Evolutionary conservation across 2,797 vertebrate genomes (phyloP), one percentile per base, ranked within the genome.

Genomic region (Acanthornis magna): DNA sequence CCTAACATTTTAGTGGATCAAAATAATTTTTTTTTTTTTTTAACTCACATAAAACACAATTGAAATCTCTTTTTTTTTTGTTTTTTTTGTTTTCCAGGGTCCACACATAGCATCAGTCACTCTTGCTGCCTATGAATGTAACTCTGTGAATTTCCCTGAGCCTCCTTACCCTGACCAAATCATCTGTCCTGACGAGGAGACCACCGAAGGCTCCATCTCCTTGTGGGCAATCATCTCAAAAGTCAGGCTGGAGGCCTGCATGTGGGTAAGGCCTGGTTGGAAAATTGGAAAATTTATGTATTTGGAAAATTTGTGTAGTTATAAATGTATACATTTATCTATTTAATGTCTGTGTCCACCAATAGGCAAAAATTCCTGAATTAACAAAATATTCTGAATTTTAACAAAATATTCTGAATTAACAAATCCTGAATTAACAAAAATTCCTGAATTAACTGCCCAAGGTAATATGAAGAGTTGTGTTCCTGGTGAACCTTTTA

Each of bases 191-290:
- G 98, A 98, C 13, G 97, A 97, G 84, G 98, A 97, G 65, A 93
- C 84, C 3, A 5, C 96, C 58, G 98, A 97, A 84, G 98, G 98
- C 94, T 97, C 98, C 88, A 97, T 99, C 98, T 98, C 99, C 34
- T 96, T 99, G 72, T 98, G 99, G 98, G 98, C 98, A 72, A 99
- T 99, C 97, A 99, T 99, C 98, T 99, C 99, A 32, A 99, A 99
- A 98, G 99, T 99, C 97, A 99, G 99, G 91, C 98, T 99, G 96
- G 99, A 99, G 96, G 99, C 99, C 97, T 99, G 99, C 97, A 99
- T 99, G 99, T 99, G 99, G 99, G 99, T 99, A 98, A 99, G 99
- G 97, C 61, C 93, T 45, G 3, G 57, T 36, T 36, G 1, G 11
- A 45, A 79, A 43, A 45, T 45, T 19, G 18, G 43, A 43, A 18